These are phyloP conservation scores for Platerodrilus igneus DNA, from an alignment of 2,888 invertebrate genomes.

Conservation along the genomic window DNA sequence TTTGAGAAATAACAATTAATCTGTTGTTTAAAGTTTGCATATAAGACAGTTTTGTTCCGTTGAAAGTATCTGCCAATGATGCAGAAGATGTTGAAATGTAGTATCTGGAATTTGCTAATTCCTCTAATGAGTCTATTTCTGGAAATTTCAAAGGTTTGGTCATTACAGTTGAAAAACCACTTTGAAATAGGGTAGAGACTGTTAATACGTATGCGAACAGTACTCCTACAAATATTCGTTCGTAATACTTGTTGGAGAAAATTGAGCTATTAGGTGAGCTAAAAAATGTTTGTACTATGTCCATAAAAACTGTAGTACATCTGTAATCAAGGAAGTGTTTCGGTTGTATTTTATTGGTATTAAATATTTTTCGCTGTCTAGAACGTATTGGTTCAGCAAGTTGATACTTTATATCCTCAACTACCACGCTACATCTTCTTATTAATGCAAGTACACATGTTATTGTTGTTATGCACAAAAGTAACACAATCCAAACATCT, in stretches of 20 bases:
- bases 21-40: slow-evolving; percentile 41
- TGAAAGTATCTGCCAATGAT: slow-evolving; percentile 44
- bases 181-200: slow-evolving; percentile 46
- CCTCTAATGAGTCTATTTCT: slow-evolving; percentile 43
- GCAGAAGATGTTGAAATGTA: slow-evolving; percentile 44
- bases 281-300: slow-evolving; percentile 41
- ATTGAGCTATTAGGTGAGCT: slow-evolving; percentile 28
- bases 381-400: too few species aligned
- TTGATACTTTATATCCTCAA: too few species aligned
- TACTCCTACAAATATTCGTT: slow-evolving; percentile 41
- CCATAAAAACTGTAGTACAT: slow-evolving; percentile 34
- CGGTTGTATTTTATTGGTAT: neutral
- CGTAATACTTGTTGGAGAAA: slow-evolving; percentile 43
- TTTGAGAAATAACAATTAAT: slow-evolving; percentile 36
- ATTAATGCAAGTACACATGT: slow-evolving; percentile 25
- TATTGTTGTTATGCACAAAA: slow-evolving; percentile 25
- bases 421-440: slow-evolving; percentile 12
- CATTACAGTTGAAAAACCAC: slow-evolving; percentile 46
- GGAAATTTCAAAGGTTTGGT: slow-evolving; percentile 44
- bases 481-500: slow-evolving; percentile 43
- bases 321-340: slow-evolving; percentile 15
- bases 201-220: slow-evolving; percentile 40
- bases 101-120: slow-evolving; percentile 40
- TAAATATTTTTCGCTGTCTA: neutral
- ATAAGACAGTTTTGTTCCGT: slow-evolving; percentile 34